Percentiles rank a stretch among this genome's conserved stretches.
Evolutionary conservation across 2,797 vertebrate genomes (phyloP).

Genomic region (Chelonia mydas): DNA sequence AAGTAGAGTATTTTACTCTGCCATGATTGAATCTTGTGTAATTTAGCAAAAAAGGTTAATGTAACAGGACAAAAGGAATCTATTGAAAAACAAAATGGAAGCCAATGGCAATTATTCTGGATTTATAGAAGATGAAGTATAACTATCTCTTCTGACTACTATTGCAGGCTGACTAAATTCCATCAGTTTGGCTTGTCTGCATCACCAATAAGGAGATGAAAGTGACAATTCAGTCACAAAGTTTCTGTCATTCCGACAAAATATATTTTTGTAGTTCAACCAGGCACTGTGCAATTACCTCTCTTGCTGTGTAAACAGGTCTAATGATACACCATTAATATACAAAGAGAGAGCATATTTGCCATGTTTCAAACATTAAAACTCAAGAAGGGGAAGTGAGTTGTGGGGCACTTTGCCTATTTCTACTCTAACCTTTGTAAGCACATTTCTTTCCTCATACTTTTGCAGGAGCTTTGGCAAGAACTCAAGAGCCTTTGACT

Average conservation of each 20-base stretch:
- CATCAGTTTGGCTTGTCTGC: neutral
- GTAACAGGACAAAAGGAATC: neutral
- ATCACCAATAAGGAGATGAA: neutral
- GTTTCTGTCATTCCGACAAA: neutral
- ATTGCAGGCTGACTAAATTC: neutral
- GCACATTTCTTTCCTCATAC: rapidly evolving
- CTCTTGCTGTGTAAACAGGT: neutral
- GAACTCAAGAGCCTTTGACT: neutral
- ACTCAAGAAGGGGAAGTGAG: neutral
- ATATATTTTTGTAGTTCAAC: neutral
- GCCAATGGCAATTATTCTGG: neutral
- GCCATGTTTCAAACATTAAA: neutral
- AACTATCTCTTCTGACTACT: neutral
- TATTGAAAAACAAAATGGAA: neutral
- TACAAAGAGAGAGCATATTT: neutral
- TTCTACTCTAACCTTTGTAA: neutral
- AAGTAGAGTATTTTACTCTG: neutral
- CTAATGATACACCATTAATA: neutral
- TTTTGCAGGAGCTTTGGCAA: neutral
- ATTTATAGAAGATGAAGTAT: neutral
- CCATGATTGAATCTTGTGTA: neutral
- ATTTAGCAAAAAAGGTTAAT: neutral
- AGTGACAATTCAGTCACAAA: neutral
- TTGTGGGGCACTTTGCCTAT: neutral
- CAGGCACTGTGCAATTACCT: neutral